Conservation (phyloP, 1,140 invertebrate genomes). For the Drosophila truncata region DNA sequence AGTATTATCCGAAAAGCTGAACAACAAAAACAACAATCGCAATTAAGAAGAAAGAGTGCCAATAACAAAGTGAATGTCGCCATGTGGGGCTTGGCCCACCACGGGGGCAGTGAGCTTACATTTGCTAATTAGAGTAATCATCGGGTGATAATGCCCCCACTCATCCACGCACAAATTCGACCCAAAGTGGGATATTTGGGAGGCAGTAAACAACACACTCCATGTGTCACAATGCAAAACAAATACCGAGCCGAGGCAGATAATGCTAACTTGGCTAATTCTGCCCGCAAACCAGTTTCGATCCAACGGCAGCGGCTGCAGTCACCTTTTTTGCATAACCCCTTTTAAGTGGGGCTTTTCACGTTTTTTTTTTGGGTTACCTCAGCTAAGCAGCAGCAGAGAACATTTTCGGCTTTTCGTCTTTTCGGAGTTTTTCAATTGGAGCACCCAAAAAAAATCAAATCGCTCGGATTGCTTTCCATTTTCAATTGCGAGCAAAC, state of each 20-base stretch:
- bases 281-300: constrained; percentile 75
- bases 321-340: constrained; percentile 71
- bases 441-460: constrained; percentile 2
- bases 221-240: constrained; percentile 52
- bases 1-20: constrained; percentile 47
- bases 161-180: constrained; percentile 13
- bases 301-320: constrained; percentile 39
- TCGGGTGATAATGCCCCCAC: constrained; percentile 23
- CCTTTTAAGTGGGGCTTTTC: constrained; percentile 58
- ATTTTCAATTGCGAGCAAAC: constrained; percentile 47
- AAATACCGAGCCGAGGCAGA: constrained; percentile 45
- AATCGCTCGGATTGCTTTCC: constrained; percentile 27
- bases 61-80: constrained; percentile 63
- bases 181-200: constrained; percentile 23
- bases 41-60: constrained; percentile 47
- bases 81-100: constrained; percentile 25
- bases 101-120: constrained; percentile 22
- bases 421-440: constrained; percentile 27
- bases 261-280: constrained; percentile 74
- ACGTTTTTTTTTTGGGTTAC: constrained; percentile 49
- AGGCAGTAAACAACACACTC: constrained; percentile 33
- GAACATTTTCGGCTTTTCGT: constrained; percentile 48
- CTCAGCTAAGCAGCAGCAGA: constrained; percentile 19
- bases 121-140: constrained; percentile 40
- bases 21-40: background rate